Conservation (phyloP, 2,888 invertebrate genomes). For the Achlya flavicornis region DNA sequence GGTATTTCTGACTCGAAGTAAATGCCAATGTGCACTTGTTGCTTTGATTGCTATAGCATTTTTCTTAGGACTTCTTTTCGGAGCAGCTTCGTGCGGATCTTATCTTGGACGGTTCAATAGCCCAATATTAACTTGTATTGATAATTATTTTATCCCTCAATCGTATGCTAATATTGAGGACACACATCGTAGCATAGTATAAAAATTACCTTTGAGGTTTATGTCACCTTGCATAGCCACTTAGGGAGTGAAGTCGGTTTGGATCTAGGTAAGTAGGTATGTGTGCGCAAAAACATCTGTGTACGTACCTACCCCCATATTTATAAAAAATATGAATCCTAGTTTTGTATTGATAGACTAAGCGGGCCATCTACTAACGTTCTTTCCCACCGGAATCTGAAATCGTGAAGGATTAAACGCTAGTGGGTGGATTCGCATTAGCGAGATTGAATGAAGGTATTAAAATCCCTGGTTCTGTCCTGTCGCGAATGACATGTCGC, state of each 20-base stretch:
- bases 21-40: conserved; percentile 46
- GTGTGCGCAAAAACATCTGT: not conserved
- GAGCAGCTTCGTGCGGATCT: conserved; percentile 69
- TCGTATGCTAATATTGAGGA: conserved; percentile 49
- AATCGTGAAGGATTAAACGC: no score
- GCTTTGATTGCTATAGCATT: conserved; percentile 48
- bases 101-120: conserved; percentile 66
- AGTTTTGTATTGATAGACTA: no score
- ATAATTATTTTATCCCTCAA: conserved; percentile 62
- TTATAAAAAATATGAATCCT: not conserved
- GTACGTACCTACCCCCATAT: not conserved
- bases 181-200: conserved; percentile 54
- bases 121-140: conserved; percentile 67
- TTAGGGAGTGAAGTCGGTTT: not conserved
- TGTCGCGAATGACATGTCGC: no score
- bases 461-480: no score
- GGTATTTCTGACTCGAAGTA: conserved; percentile 53
- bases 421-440: no score
- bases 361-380: no score
- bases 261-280: no score
- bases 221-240: not conserved
- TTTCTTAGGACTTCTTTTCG: conserved; percentile 60
- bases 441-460: no score
- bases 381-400: no score
- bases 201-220: conserved; percentile 10